Base-by-base conservation (phyloP, 1,140 invertebrate species). In the Orius insidiosus region DNA sequence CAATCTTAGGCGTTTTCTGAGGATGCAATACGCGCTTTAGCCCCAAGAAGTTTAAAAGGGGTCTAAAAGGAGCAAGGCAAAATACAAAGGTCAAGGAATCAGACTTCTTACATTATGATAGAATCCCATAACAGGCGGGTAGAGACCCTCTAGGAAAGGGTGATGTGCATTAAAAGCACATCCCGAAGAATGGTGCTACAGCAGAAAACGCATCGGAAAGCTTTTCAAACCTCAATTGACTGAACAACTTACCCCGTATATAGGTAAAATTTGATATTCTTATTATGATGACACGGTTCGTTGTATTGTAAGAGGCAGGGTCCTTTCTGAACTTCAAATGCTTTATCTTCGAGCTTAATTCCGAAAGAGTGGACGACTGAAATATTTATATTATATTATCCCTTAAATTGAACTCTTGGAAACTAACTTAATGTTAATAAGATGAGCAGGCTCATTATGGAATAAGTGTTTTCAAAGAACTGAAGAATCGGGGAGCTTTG, bases 231-330 rank as follows among this genome's bases (percentile, higher is more conserved):
- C 11, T 11, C 6, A 5, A 13, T 11, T 41, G 39, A 13, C 10
- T 39, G 16, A 13, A 7, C 39, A 34, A 45, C 43, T 45, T 35
- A 45, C 43, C 11, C 36, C 5, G 43, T 34, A 34, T 34, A 45
- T 2, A 45, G 18, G 14, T 45, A 45, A 24, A 35, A 45, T 24
- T 14, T 13, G n/a, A 45, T 7, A 19, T 45, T 34, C 2, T 11
- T 34, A 15, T 45, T 45, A 3, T 33, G 5, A 9, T 45, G 32
- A 14, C 43, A 45, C 11, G 43, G 19, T 34, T 15, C 11, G 19
- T 45, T 16, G 13, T 35, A 10, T n/a, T 34, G 43, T 24, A 45
- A 45, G 15, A 15, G 33, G 31, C 43, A 45, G 31, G 24, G 24
- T 3, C 24, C 24, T 4, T 45, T 6, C 5, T 19, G n/a, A 45